Base-by-base conservation (phyloP, 2,888 invertebrate species). In the Dicyrtomina minuta region DNA sequence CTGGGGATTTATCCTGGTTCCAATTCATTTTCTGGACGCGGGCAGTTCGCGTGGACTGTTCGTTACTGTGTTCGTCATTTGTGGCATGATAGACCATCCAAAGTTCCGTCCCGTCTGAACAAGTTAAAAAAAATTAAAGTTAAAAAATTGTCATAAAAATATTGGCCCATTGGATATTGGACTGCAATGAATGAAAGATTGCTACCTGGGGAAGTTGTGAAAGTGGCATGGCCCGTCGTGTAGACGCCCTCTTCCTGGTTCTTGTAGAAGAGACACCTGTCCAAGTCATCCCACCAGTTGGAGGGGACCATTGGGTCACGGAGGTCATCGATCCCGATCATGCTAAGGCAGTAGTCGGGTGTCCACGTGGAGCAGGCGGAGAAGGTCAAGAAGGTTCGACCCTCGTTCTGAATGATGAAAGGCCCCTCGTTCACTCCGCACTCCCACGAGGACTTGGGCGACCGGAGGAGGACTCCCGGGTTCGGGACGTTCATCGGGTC, bases 281-380 rank as follows among this genome's bases (percentile, higher is more conserved):
- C 72, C 12, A 70, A 26, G 27, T 68, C 27, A n/a, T 59, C 43
- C 74, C 74, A 75, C 77, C 77, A 77, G 41, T 75, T 76, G 22
- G 66, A 56, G n/a, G 73, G 70, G 44, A 70, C 70, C 71, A 75
- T 64, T 5, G 77, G 77, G 65, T 78, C 76, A 8, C 53, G 56
- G 10, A 74, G 43, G 26, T 70, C 64, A 56, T 77, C 76, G 44
- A 77, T 74, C 0, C 76, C 76, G 73, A 78, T 76, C 39, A 78
- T 71, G 12, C 74, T 74, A 5, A 77, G 24, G 33, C 70, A 66
- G 60, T 77, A 77, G 26, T 75, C 74, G 1, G 75, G 73, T 12
- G 74, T 74, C 77, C 77, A 78, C 22, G 74, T 76, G 1, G 74
- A 75, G n/a, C 72, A 74, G 3, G 74, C 74, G 1, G 77, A 78